Percentiles rank a stretch among this genome's conserved stretches.
These are phyloP conservation scores for Drosophila nasuta DNA, from an alignment of 1,140 invertebrate species.

Conservation along the genomic window DNA sequence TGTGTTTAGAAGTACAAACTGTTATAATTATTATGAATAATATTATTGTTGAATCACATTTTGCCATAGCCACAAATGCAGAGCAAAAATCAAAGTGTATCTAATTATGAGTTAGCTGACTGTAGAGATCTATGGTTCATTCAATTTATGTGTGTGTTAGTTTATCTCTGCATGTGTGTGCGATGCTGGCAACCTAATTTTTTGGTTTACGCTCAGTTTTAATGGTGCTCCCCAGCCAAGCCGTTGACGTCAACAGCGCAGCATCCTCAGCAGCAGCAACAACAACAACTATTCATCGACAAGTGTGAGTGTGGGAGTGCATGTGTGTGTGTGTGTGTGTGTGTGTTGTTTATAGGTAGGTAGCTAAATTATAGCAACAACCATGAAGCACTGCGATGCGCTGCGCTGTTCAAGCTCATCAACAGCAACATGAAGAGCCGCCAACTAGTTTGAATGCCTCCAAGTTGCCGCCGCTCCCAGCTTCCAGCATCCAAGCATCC, in stretches of 20 bases:
- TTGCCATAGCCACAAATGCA: no score
- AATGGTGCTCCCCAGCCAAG: conserved; percentile 59
- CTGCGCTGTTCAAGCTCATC: conserved; percentile 39
- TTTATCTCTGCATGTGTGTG: no score
- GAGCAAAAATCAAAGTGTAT: no score
- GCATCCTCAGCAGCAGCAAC: background rate
- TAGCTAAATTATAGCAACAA: conserved; percentile 40
- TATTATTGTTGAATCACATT: no score
- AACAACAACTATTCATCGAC: conserved; percentile 19
- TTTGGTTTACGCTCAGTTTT: conserved; percentile 71
- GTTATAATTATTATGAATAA: no score
- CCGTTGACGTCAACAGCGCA: conserved; percentile 27
- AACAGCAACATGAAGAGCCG: conserved; percentile 45
- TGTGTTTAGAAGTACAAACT: no score
- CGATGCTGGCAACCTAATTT: conserved; percentile 65
- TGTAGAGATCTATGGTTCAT: background rate
- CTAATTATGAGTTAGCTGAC: background rate
- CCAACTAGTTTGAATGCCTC: conserved; percentile 49
- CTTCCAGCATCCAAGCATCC: background rate
- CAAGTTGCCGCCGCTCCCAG: background rate
- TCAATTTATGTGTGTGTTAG: background rate
- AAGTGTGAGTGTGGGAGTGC: conserved; percentile 1
- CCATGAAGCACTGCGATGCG: background rate
- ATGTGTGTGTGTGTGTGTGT: conserved; percentile 7
- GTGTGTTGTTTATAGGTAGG: conserved; percentile 12